Evolutionary conservation across 2,888 invertebrate species (phyloP), one percentile per base, ranked within the genome.

Genomic region (Bimastos eiseni): DNA sequence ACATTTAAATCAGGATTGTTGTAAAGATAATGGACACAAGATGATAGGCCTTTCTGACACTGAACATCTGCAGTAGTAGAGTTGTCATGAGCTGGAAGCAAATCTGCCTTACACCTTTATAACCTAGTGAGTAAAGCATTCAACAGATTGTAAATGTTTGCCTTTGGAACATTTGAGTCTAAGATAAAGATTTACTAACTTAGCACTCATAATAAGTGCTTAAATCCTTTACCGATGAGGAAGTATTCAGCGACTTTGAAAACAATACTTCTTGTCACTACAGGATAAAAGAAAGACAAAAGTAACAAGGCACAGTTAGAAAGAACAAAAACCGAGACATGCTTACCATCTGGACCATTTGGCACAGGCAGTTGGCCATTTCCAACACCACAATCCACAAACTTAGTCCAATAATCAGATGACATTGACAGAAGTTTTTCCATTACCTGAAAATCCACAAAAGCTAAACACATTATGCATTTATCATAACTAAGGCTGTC

Each of bases 391-490:
- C 33, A 44, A 33, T 89, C 49, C 19, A 91, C 84, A 41, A 91
- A 91, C 15, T 83, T 41, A 36, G 34, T 83, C 91, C 91, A 91
- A 44, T 91, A 91, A 83, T 91, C 91, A 15, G 89, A 41, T 5
- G 91, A 84, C 37, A 90, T 41, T 13, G 86, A 86, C 89, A 90
- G 33, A 49, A 90, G 44, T 88, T 84, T 90, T 19, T 38, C 88
- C 70, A 90, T 89, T 24, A 90, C 86, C 91, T 91, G 70, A 30
- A 89, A 34, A 33, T 33, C 15, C 37, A 24, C 33, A n/a, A 70
- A 55, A n/a, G 30, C 11, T 6, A 17, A 24, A 24, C 49, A 49
- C n/a, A n/a, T 21, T 49, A 49, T 49, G 24, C 24, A 49, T 49
- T 49, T 49, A 49, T 24, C 24, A 24, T 49, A 24, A n/a, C n/a